Base-by-base conservation (phyloP, 1,140 invertebrate species). In the Globodera rostochiensis region DNA sequence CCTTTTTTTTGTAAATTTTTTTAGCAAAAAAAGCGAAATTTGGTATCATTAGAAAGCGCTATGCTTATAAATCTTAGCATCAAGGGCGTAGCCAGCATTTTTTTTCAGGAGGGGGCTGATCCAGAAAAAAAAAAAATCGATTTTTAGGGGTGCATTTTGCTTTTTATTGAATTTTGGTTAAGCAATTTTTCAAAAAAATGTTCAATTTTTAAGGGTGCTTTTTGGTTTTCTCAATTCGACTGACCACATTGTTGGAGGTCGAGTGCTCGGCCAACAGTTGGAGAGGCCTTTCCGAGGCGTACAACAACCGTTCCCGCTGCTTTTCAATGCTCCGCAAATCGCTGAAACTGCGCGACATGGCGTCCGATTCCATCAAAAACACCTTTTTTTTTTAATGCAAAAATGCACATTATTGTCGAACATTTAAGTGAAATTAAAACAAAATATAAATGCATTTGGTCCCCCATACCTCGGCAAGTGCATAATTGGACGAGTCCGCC, bases 401-500 rank as follows among this genome's bases (percentile, higher is more conserved):
- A 70, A 80, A 11, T 82, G 13, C 11, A 25, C 45, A 77, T 49
- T 25, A 25, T 79, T 47, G 78, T 45, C 53, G 82, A 82, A 5
- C 6, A 36, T 36, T 36, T 36, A 36, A 36, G 2, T 36, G 36
- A 36, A 3, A 36, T 36, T 36, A 21, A 21, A 36, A 60, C 74
- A 25, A 80, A 46, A 21, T 15, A 82, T 49, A 78, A 13, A 64
- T 69, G 25, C 3, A 84, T 21, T 13, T 36, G 74, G 76, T 11
- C 36, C 21, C 21, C n/a, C 84, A 81, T 46, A 89, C 96, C 94
- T 98, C 95, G 66, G 98, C 94, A 36, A 99, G 93, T 90, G 96
- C 98, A 92, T 95, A 99, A 84, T 95, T 93, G 69, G 93, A 92
- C 0, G 96, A 94, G 91, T 98, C 95, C 83, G 94, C 93, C 88